Evolutionary conservation across 2,797 vertebrate genomes (phyloP), one percentile per base, ranked within the genome.

Genomic region (Characodon lateralis): DNA sequence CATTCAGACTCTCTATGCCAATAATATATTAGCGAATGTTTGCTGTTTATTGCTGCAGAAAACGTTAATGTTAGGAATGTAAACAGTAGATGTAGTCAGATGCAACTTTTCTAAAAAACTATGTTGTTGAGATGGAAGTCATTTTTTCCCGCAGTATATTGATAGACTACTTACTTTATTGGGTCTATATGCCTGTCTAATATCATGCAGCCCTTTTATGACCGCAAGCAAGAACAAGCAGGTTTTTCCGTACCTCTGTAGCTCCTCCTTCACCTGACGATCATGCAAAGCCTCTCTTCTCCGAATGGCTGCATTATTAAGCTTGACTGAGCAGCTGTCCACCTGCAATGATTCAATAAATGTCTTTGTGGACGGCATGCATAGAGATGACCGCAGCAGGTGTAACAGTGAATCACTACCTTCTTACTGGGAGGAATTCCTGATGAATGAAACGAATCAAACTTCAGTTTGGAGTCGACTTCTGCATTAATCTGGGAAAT

Each of bases 241-340:
- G 43, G 2, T 0, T 73, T 35, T 43, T 41, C n/a, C n/a, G 0
- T 90, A 99, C 98, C 96, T 97, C 80, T 93, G 93, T 50, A 97
- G 88, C 77, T 98, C 97, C 66, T 96, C 91, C 85, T 98, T 96
- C 88, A 95, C 86, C 89, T 95, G 94, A 26, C 94, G 95, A 81
- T 96, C 94, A 87, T 96, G 95, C n/a, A 98, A 90, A 43, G 96
- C 96, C 61, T 93, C 94, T 84, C 97, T 96, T 71, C 98, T 95
- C 83, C 98, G 90, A 86, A 98, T 96, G 77, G 96, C 93, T 0
- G 98, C 95, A 1, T 95, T 93, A 87, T 99, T 99, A 84, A 99
- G 92, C 93, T 96, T 97, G 85, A 98, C 92, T 0, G 96, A 94
- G 82, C 91, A 59, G 24, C 77, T 94, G 78, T 94, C 92, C 18